A percentile compares a stretch with the other conserved stretches of the same genome.
Conservation (phyloP, 2,797 vertebrate genomes). For the Leptoclinus maculatus region DNA sequence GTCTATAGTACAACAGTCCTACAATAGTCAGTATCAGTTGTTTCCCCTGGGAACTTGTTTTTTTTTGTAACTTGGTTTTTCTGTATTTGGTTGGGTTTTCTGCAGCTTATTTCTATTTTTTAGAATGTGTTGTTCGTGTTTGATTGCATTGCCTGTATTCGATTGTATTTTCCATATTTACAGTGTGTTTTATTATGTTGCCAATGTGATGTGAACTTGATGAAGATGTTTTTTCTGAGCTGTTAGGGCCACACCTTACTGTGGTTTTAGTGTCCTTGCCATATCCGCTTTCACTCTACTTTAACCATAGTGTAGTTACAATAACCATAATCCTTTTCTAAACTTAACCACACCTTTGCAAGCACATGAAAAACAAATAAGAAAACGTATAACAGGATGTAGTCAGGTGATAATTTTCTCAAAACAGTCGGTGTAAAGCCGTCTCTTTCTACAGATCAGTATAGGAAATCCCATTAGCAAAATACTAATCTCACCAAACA, state of each 20-base stretch:
- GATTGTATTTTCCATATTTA: background rate
- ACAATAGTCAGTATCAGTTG: too few relatives aligned
- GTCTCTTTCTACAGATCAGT: background rate
- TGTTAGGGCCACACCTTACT: background rate
- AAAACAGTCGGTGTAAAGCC: too few relatives aligned
- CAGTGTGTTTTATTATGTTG: background rate
- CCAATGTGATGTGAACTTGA: background rate
- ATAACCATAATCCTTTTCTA: background rate
- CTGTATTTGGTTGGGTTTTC: too few relatives aligned
- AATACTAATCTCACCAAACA: background rate
- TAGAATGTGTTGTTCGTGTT: background rate
- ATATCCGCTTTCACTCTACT: background rate
- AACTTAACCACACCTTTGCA: background rate
- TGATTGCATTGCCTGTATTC: background rate
- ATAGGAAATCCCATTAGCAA: background rate
- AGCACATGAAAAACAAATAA: background rate
- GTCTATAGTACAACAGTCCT: too few relatives aligned
- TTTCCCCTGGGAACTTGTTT: background rate
- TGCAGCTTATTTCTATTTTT: background rate
- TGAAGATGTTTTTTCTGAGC: background rate
- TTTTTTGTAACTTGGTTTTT: background rate
- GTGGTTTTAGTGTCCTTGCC: background rate
- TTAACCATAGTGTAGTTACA: background rate
- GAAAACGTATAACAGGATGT: background rate
- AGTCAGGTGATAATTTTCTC: background rate